Conservation (phyloP, 2,888 invertebrate genomes). For the Tipula lateralis region DNA sequence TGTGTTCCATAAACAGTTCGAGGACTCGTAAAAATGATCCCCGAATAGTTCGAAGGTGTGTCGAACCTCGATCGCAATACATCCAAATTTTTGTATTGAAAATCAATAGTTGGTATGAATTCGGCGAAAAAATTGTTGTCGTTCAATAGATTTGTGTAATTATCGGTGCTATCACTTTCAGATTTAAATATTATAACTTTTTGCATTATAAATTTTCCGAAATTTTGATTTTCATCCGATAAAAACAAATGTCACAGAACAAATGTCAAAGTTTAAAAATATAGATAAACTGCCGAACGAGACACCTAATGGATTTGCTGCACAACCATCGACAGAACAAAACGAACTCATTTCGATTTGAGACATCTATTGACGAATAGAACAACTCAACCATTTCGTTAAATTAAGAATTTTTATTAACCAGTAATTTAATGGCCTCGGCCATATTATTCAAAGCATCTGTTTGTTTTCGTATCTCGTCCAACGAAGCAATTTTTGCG, state of each 20-base stretch:
- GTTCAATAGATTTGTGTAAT: constrained; percentile 49
- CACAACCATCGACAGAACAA: neutral
- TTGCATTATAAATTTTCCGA: constrained; percentile 33
- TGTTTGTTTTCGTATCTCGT: neutral
- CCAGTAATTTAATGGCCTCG: neutral
- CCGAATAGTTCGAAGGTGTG: constrained; percentile 50
- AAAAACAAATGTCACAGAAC: neutral
- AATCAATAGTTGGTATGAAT: constrained; percentile 52
- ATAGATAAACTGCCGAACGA: neutral
- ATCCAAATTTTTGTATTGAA: constrained; percentile 51
- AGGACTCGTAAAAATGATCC: constrained; percentile 55
- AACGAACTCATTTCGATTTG: neutral
- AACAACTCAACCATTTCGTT: neutral
- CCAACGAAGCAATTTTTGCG: neutral
- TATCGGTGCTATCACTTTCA: constrained; percentile 49
- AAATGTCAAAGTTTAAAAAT: constrained; percentile 4
- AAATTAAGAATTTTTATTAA: neutral
- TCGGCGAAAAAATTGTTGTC: constrained; percentile 50
- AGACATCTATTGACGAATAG: neutral
- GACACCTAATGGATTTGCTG: neutral
- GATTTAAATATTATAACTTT: constrained; percentile 48
- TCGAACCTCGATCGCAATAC: constrained; percentile 48
- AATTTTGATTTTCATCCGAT: neutral
- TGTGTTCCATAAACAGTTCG: constrained; percentile 53
- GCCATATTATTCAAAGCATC: neutral